Base-by-base conservation (phyloP, 1,140 invertebrate species). In the Ruditapes philippinarum region DNA sequence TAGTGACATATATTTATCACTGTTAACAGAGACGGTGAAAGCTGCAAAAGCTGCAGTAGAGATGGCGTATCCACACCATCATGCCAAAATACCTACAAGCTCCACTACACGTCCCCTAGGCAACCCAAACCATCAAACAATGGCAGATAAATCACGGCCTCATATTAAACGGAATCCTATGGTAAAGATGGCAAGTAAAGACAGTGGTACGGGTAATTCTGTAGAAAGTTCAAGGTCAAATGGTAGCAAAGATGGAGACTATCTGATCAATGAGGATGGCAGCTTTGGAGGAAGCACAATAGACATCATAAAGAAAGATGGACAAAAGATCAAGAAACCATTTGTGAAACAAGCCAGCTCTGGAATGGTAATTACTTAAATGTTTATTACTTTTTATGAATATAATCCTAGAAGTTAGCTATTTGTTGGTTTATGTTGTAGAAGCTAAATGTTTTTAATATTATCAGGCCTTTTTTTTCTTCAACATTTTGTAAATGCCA, bases 101-200 rank as follows among this genome's bases (percentile, higher is more conserved):
- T 88, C 85, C 0, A 88, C 85, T 7, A 70, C 85, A 12, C 74
- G 85, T 9, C 85, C 85, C 0, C 85, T 88, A 4, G 74, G 74
- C 28, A 68, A 79, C 54, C 85, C 85, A 51, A 88, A 68, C 60
- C 40, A 79, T 31, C 40, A 40, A 11, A 14, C 49, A 19, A 1
- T 22, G 9, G 22, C 31, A 5, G 74, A 89, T 45, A 88, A 68
- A 19, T 49, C 85, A 42, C 38, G 60, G n/a, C 86, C 83, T 22
- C 79, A 90, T 76, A 88, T 86, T 19, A 91, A 90, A 85, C 80
- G 92, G 25, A 93, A 92, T 54, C 91, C 91, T 9, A 91, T 93
- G 91, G 91, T 93, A 3, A 93, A 94, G 86, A 93, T 91, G 78
- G 88, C 92, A 25, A 94, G 93, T 81, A 92, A 93, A 83, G 93